Evolutionary conservation across 2,888 invertebrate species (phyloP).

Genomic region (Gymnosoma rotundatum): DNA sequence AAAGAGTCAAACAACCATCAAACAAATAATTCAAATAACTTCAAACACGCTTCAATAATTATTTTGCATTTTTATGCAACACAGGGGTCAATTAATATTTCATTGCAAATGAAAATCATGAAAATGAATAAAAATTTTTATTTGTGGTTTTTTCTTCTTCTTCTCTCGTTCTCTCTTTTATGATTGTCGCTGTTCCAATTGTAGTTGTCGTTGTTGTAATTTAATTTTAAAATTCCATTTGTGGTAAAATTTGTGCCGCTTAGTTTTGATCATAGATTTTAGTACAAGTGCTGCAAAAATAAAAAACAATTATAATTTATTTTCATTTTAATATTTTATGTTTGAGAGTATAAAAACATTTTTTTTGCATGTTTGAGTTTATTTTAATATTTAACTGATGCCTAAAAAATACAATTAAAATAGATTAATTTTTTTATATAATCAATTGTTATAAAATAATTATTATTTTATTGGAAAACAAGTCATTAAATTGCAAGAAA

Average conservation of each 20-base stretch:
- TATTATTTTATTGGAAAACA: not conserved
- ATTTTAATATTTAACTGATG: conserved; percentile 18
- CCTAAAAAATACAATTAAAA: conserved; percentile 19
- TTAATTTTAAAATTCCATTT: conserved; percentile 72
- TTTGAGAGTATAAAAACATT: not conserved
- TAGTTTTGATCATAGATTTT: conserved; percentile 9
- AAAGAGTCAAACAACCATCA: conserved; percentile 34
- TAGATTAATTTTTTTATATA: conserved; percentile 1
- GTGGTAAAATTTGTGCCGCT: conserved; percentile 62
- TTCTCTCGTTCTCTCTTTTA: not conserved
- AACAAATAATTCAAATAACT: conserved; percentile 68
- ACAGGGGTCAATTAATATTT: conserved; percentile 72
- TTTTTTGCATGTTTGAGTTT: not conserved
- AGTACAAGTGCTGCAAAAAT: conserved; percentile 9
- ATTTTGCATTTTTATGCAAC: conserved; percentile 71
- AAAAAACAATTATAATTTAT: conserved; percentile 52
- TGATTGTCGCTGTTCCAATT: not conserved
- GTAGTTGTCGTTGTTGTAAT: conserved; percentile 47
- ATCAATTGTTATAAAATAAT: not conserved
- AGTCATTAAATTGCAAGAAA: too few relatives aligned
- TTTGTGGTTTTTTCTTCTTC: conserved; percentile 37
- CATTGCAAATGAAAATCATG: conserved; percentile 59
- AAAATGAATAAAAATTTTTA: conserved; percentile 51
- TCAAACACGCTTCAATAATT: conserved; percentile 71
- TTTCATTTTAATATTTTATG: conserved; percentile 25